Conservation (phyloP, 2,113 vertebrate genomes). For the Peromyscus leucopus region DNA sequence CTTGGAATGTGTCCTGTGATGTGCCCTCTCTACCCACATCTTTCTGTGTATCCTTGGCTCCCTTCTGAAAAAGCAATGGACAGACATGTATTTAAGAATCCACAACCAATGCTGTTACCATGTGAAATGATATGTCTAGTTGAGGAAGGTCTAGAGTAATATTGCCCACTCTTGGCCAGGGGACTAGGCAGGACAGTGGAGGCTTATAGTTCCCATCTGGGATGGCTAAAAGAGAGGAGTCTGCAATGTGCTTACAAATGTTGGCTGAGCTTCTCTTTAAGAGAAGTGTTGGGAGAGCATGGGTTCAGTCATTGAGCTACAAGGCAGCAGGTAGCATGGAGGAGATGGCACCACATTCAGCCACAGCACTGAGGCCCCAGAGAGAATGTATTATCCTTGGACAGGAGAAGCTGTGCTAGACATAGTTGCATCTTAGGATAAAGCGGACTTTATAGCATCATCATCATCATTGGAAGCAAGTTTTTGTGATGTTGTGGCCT, state of each 20-base stretch:
- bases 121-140: neutral
- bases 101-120: fast-evolving
- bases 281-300: neutral
- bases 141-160: neutral
- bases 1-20: neutral
- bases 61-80: neutral
- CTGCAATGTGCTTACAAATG: fast-evolving
- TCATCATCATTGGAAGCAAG: neutral
- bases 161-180: fast-evolving
- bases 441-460: neutral
- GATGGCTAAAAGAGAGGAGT: fast-evolving
- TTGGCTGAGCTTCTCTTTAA: neutral
- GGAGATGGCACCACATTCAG: fast-evolving
- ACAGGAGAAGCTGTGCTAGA: fast-evolving
- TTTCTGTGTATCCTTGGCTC: fast-evolving
- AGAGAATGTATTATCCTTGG: neutral
- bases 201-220: neutral
- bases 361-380: fast-evolving
- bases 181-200: neutral
- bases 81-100: neutral
- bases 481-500: conserved; percentile 44
- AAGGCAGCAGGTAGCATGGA: neutral
- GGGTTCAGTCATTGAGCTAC: neutral
- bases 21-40: neutral
- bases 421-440: fast-evolving